Base-by-base conservation (phyloP, 2,888 invertebrate species). In the Rotaria macrura region DNA sequence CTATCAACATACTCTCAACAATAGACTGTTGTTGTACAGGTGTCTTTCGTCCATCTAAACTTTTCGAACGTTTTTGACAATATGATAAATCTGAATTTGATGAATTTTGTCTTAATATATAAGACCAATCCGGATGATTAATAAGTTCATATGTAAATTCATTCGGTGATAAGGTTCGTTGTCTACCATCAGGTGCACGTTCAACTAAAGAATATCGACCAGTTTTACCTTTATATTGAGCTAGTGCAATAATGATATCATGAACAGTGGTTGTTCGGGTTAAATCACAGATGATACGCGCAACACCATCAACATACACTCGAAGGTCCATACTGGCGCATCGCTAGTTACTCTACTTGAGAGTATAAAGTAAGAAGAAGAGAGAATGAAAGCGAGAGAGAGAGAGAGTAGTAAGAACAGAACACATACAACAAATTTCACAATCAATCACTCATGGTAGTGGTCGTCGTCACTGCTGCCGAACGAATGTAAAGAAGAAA, bases 231-330 rank as follows among this genome's bases (percentile, higher is more conserved):
- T 43, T 79, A 43, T 43, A 79, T 43, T 79, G 79, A 12, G 79
- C 79, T 43, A 79, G 43, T 43, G 79, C 79, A 79, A 79, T 79
- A 79, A 79, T 79, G n/a, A 79, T 79, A 79, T 79, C 79, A 43
- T 79, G 79, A 38, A 79, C 43, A n/a, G 79, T 79, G 14, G 79
- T 79, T 79, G 25, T n/a, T n/a, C 79, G 79, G 9, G 79, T 79
- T n/a, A 79, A 43, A 79, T 79, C 79, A 79, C 79, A 79, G n/a
- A 79, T 79, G 40, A 79, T 79, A 25, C 43, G 40, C 43, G 79
- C 79, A 79, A 79, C 43, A 79, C 79, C 79, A 43, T 79, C 79
- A 43, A 79, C 79, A 79, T 79, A 79, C 25, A 79, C 79, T 43
- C 79, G 79, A 79, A 74, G 43, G 40, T 79, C 79, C 79, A 79